Percentiles rank a stretch among this genome's conserved stretches.
Evolutionary conservation across 2,888 invertebrate species (phyloP).

Genomic region (Chironomus tentans): DNA sequence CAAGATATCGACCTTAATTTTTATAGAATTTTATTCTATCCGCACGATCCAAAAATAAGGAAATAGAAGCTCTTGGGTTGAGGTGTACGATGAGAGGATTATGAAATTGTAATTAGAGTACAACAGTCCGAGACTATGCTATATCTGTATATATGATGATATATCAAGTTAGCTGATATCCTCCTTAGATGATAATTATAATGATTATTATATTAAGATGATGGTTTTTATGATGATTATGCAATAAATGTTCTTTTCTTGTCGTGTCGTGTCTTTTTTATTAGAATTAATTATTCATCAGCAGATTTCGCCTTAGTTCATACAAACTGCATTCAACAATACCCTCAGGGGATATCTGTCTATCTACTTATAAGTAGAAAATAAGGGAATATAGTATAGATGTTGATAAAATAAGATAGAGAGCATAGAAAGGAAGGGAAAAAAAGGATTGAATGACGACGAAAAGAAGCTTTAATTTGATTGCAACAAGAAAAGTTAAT

Average conservation of each 20-base stretch:
- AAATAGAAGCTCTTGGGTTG: neutral
- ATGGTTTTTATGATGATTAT: neutral
- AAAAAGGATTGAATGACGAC: neutral
- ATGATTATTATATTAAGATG: constrained; percentile 1
- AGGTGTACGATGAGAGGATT: neutral
- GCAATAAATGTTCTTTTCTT: neutral
- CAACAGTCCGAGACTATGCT: too few species aligned
- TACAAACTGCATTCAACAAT: neutral
- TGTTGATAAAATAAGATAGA: too few species aligned
- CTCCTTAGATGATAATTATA: neutral
- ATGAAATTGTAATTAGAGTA: neutral
- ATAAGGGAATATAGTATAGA: too few species aligned
- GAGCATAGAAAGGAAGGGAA: too few species aligned
- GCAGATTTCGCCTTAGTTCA: neutral
- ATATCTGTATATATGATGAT: too few species aligned
- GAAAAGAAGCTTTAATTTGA: constrained; percentile 13
- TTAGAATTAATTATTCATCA: constrained; percentile 21
- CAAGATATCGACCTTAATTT: constrained; percentile 22
- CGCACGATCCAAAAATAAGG: neutral
- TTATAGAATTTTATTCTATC: neutral
- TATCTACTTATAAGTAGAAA: neutral
- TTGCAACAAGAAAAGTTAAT: constrained; percentile 21
- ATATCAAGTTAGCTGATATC: neutral
- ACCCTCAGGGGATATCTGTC: neutral
- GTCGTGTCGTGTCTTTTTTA: neutral